A percentile compares a stretch with the other conserved stretches of the same genome.
Conservation (phyloP, 2,888 invertebrate genomes). For the Teleiodes luculella region DNA sequence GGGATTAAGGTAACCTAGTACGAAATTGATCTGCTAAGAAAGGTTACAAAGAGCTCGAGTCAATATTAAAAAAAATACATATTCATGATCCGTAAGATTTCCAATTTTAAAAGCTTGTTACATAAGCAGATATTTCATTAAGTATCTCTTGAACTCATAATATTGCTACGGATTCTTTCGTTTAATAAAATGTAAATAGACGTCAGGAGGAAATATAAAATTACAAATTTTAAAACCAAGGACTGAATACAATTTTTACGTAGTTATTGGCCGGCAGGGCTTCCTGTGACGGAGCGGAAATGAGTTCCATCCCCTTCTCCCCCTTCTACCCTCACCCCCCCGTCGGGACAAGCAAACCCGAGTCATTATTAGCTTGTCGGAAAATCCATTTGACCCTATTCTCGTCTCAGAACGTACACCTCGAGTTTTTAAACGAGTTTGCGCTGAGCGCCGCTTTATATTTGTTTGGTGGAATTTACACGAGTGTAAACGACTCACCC, state of each 20-base stretch:
- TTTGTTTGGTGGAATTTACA: conserved; percentile 16
- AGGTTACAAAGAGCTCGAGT: too few species aligned
- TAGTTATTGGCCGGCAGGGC: conserved; percentile 63
- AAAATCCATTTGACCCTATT: conserved; percentile 46
- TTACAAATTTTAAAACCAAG: conserved; percentile 51
- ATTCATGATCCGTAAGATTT: too few species aligned
- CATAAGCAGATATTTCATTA: background rate
- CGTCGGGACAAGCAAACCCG: conserved; percentile 50
- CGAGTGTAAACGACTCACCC: background rate
- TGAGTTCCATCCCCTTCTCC: conserved; percentile 55
- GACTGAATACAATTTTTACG: conserved; percentile 61
- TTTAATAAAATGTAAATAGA: conserved; percentile 23
- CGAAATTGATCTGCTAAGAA: too few species aligned
- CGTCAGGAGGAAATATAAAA: conserved; percentile 49
- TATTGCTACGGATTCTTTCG: conserved; percentile 3
- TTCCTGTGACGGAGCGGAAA: conserved; percentile 69
- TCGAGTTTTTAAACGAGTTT: conserved; percentile 33
- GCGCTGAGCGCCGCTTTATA: conserved; percentile 4
- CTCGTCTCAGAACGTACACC: conserved; percentile 30
- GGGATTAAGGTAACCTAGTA: too few species aligned
- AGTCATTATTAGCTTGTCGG: conserved; percentile 60
- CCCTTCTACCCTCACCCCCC: conserved; percentile 27
- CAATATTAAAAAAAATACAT: too few species aligned
- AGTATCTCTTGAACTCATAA: background rate
- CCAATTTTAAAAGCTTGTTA: too few species aligned